Conservation (phyloP, 1,140 invertebrate species). For the Asbolus verrucosus region DNA sequence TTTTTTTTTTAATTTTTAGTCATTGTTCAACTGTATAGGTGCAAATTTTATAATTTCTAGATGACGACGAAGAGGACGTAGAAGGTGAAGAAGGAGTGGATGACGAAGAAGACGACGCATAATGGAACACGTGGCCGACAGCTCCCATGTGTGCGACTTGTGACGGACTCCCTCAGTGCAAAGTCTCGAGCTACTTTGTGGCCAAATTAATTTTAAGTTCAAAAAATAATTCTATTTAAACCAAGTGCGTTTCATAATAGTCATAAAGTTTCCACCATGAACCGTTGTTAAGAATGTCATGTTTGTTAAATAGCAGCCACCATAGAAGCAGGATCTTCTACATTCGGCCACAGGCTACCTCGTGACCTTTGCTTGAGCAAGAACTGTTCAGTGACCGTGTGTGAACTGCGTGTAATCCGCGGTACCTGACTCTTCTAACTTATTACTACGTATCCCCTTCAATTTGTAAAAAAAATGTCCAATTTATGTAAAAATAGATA, state of each 20-base stretch:
- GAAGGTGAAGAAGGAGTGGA: conserved; percentile 62
- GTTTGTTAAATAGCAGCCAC: conserved; percentile 26
- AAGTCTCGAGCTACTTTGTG: conserved; percentile 62
- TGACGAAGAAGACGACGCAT: conserved; percentile 64
- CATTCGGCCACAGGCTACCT: conserved; percentile 59
- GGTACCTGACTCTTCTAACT: conserved; percentile 64
- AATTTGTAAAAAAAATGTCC: conserved; percentile 65
- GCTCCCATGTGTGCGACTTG: conserved; percentile 55
- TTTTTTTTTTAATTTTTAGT: too few relatives aligned
- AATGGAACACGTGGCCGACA: conserved; percentile 57
- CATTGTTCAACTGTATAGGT: too few relatives aligned
- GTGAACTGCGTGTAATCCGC: conserved; percentile 57
- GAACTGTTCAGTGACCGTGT: conserved; percentile 51
- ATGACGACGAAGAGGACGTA: conserved; percentile 64
- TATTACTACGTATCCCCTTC: conserved; percentile 63
- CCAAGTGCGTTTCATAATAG: conserved; percentile 45
- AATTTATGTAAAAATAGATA: conserved; percentile 66
- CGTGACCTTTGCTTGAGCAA: conserved; percentile 54
- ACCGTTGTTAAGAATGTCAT: conserved; percentile 8
- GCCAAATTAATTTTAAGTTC: conserved; percentile 44
- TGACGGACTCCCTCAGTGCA: conserved; percentile 62
- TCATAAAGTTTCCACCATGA: conserved; percentile 3
- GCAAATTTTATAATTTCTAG: too few relatives aligned
- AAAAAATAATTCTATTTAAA: conserved; percentile 37
- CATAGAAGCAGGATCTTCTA: conserved; percentile 39